A percentile compares a stretch with the other conserved stretches of the same genome.
These are phyloP conservation scores for Drosophila insularis DNA, from an alignment of 1,140 invertebrate species.

Conservation along the genomic window DNA sequence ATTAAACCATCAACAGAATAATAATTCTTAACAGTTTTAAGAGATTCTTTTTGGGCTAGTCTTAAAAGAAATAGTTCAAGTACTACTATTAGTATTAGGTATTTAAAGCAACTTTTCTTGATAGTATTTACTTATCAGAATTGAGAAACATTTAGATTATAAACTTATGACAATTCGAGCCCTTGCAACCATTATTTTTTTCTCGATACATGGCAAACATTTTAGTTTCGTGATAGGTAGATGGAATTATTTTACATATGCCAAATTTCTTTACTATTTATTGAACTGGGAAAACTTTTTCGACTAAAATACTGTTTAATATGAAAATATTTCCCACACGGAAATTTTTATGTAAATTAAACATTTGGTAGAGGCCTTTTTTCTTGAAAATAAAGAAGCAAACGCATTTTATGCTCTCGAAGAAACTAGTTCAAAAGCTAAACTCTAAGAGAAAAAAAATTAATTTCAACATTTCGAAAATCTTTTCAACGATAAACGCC, in stretches of 20 bases:
- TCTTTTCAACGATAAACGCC: constrained; percentile 36
- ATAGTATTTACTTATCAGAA: no score
- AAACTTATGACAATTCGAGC: no score
- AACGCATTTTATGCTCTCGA: constrained; percentile 41
- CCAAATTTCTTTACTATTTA: neutral
- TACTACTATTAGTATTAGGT: no score
- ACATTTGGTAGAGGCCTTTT: constrained; percentile 31
- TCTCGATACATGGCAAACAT: no score
- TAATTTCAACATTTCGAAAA: constrained; percentile 18
- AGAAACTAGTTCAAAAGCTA: constrained; percentile 49
- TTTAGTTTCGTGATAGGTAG: no score
- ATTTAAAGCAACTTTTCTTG: no score
- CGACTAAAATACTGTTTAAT: neutral
- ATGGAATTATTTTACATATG: neutral
- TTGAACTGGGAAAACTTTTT: neutral
- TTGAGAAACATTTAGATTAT: no score
- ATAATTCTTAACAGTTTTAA: no score
- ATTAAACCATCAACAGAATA: no score
- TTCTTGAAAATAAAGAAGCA: constrained; percentile 5
- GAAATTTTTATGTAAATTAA: constrained; percentile 59
- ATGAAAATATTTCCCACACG: neutral
- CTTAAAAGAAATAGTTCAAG: no score
- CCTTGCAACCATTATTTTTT: no score
- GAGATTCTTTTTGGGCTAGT: no score
- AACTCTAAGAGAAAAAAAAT: neutral